Conservation (phyloP, 37 sponge, comb jelly and placozoan species). For the Tethya wilhelma region DNA sequence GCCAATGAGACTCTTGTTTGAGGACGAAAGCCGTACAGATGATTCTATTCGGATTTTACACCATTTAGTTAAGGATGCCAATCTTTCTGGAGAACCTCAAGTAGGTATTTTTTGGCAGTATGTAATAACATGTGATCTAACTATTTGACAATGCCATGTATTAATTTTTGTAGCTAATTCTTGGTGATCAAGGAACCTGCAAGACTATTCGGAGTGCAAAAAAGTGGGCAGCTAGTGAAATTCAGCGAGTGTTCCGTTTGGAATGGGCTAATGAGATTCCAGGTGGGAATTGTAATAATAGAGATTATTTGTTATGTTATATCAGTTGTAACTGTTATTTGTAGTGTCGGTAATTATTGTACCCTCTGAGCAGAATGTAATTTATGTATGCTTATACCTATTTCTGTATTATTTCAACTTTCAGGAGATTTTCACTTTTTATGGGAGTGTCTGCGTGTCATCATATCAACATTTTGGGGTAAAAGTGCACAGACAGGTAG, state of each 20-base stretch:
- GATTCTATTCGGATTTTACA: neutral
- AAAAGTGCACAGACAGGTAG: neutral
- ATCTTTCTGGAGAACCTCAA: neutral
- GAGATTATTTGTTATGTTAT: neutral
- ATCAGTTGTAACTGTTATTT: neutral
- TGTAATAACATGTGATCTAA: neutral
- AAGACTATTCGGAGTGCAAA: neutral
- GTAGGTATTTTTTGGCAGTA: neutral
- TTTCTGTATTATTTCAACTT: no score
- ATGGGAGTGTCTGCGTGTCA: neutral
- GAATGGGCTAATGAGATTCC: neutral
- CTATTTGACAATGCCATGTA: no score
- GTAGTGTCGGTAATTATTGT: no score
- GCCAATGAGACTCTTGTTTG: neutral
- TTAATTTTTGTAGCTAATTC: neutral
- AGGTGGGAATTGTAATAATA: neutral
- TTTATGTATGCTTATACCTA: no score
- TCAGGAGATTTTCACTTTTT: neutral
- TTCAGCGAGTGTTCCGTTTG: neutral
- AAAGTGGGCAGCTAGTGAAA: neutral
- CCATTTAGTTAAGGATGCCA: neutral
- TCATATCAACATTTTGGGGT: neutral
- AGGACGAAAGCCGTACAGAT: neutral
- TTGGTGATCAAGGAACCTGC: neutral
- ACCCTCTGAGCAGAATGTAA: no score